These are phyloP conservation scores for Tyrophagus putrescentiae DNA, from an alignment of 1,140 invertebrate species.

Conservation along the genomic window DNA sequence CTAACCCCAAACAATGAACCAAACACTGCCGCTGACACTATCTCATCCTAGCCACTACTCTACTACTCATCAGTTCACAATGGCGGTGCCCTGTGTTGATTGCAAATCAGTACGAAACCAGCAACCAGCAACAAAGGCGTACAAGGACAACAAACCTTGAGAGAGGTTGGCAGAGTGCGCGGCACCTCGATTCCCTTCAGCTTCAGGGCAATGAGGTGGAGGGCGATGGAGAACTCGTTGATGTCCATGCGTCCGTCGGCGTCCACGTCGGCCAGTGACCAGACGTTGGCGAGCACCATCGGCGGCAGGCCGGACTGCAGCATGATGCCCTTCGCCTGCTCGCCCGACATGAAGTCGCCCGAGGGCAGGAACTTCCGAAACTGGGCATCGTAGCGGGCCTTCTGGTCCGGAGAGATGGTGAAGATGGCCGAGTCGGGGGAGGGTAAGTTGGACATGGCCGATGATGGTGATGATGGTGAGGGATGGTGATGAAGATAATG, in stretches of 20 bases:
- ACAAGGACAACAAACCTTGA: slow-evolving; percentile 13
- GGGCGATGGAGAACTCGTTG: slow-evolving; percentile 92
- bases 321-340: slow-evolving; percentile 86
- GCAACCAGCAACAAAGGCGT: too few species aligned
- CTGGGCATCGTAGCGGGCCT: slow-evolving; percentile 73
- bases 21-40: too few species aligned
- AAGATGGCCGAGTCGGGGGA: slow-evolving; percentile 50
- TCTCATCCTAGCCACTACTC: too few species aligned
- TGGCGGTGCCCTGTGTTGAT: background rate
- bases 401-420: slow-evolving; percentile 69
- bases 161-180: slow-evolving; percentile 52
- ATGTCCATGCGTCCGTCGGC: slow-evolving; percentile 91
- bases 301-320: slow-evolving; percentile 79
- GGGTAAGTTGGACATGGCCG: background rate
- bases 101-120: background rate
- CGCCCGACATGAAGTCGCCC: slow-evolving; percentile 51
- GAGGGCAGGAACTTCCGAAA: slow-evolving; percentile 38
- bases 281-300: slow-evolving; percentile 74
- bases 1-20: too few species aligned
- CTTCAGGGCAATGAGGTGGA: slow-evolving; percentile 89
- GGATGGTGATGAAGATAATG: too few species aligned
- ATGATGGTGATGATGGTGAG: too few species aligned
- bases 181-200: slow-evolving; percentile 78
- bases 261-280: slow-evolving; percentile 88
- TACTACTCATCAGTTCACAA: background rate